Evolutionary conservation across 2,113 vertebrate genomes (phyloP).

Genomic region (Toxotes jaculatrix): DNA sequence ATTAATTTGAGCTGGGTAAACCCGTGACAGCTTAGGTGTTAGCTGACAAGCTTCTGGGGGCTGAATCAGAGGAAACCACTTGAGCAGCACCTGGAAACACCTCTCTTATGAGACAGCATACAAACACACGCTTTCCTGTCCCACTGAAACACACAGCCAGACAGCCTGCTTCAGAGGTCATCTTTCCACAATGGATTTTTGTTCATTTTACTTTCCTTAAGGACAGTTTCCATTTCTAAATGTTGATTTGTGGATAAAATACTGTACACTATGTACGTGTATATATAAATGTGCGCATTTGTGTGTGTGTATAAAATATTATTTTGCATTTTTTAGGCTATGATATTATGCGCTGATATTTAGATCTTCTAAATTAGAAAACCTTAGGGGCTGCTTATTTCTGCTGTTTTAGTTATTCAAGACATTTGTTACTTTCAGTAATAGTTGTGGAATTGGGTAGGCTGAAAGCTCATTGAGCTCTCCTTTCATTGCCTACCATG

Average conservation of each 20-base stretch:
- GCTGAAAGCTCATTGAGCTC: constrained; percentile 30
- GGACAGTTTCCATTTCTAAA: constrained; percentile 13
- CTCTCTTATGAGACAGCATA: constrained; percentile 44
- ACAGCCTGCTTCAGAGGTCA: neutral
- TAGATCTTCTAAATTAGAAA: neutral
- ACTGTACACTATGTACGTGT: no score
- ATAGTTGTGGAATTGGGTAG: constrained; percentile 23
- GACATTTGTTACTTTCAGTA: constrained; percentile 1
- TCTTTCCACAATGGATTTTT: constrained; percentile 2
- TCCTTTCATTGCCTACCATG: constrained; percentile 54
- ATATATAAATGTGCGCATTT: no score
- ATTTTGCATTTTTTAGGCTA: neutral
- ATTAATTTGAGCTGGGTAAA: constrained; percentile 36
- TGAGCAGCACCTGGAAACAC: constrained; percentile 62
- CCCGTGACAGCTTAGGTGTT: constrained; percentile 37
- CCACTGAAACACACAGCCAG: constrained; percentile 28
- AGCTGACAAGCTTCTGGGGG: constrained; percentile 28
- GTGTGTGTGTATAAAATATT: neutral
- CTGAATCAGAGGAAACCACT: constrained; percentile 54
- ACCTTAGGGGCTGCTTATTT: neutral
- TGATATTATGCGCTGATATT: neutral
- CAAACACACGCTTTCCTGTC: constrained; percentile 59
- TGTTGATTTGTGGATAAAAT: constrained; percentile 5
- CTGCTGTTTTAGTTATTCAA: neutral
- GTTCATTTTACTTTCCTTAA: constrained; percentile 8